Evolutionary conservation across 1,140 invertebrate species (phyloP).

Genomic region (Apolygus lucorum): DNA sequence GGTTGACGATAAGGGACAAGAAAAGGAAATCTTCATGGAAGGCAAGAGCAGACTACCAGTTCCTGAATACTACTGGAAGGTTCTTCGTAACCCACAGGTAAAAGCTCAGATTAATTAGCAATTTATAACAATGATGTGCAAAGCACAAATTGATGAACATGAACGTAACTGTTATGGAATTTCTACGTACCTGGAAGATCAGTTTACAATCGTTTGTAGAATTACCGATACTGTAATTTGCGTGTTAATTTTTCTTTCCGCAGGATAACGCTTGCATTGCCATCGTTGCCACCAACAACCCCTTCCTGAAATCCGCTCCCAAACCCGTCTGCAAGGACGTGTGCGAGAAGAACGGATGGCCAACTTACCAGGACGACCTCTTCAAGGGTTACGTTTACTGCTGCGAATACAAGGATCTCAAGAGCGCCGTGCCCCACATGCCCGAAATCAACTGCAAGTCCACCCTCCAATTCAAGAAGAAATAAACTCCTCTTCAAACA

Average conservation of each 20-base stretch:
- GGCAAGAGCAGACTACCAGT: conserved; percentile 28
- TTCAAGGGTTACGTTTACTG: conserved; percentile 30
- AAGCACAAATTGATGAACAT: too few relatives aligned
- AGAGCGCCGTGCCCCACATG: conserved; percentile 10
- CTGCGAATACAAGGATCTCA: conserved; percentile 22
- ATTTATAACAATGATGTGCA: too few relatives aligned
- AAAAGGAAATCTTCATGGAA: conserved; percentile 26
- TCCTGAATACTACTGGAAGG: conserved; percentile 32
- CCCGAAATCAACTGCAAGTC: conserved; percentile 23
- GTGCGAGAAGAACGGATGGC: conserved; percentile 28
- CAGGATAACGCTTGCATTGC: conserved; percentile 29
- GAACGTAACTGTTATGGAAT: too few relatives aligned
- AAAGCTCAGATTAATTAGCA: not conserved
- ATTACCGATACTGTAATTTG: too few relatives aligned
- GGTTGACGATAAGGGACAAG: conserved; percentile 16
- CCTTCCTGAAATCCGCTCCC: conserved; percentile 22
- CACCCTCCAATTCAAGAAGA: conserved; percentile 10
- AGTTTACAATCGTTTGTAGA: too few relatives aligned
- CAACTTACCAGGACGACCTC: conserved; percentile 11
- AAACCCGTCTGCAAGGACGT: conserved; percentile 27
- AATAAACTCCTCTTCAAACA: too few relatives aligned
- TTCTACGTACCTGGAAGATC: too few relatives aligned
- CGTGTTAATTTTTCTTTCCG: too few relatives aligned
- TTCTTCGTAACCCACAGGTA: conserved; percentile 26
- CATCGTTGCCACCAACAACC: conserved; percentile 32